Conservation (phyloP, 1,140 invertebrate species). For the Galleria mellonella region DNA sequence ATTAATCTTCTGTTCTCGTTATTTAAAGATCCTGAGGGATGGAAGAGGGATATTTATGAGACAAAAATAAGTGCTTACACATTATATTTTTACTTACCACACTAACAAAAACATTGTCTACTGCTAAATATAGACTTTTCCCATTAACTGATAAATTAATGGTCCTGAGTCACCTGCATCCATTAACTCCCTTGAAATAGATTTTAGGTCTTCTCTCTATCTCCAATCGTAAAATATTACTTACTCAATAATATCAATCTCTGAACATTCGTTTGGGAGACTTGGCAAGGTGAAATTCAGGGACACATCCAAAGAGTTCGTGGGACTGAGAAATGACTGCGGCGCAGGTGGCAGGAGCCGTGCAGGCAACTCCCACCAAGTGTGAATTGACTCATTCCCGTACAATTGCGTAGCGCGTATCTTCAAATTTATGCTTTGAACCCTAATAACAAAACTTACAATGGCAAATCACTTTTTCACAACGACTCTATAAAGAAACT, state of each 20-base stretch:
- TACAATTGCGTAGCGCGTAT: slow-evolving; percentile 31
- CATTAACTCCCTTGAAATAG: too few relatives aligned
- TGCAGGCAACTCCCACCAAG: slow-evolving; percentile 11
- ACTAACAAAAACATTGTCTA: too few relatives aligned
- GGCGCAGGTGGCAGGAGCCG: not conserved
- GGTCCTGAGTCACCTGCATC: too few relatives aligned
- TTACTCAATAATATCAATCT: slow-evolving; percentile 27
- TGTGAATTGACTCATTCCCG: slow-evolving; percentile 12
- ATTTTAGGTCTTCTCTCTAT: too few relatives aligned
- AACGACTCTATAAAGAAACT: not conserved
- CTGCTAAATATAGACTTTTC: too few relatives aligned
- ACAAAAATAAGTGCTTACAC: too few relatives aligned
- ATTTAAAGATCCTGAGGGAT: too few relatives aligned
- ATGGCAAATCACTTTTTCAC: not conserved
- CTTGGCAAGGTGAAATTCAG: slow-evolving; percentile 14
- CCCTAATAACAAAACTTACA: slow-evolving; percentile 12
- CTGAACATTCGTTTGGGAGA: slow-evolving; percentile 12
- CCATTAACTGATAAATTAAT: too few relatives aligned
- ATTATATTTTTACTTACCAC: too few relatives aligned
- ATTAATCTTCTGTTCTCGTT: too few relatives aligned
- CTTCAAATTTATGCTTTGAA: slow-evolving; percentile 17
- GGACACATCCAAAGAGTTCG: slow-evolving; percentile 7
- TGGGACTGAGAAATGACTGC: slow-evolving; percentile 9
- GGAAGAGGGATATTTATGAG: too few relatives aligned
- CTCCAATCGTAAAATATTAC: too few relatives aligned